A percentile compares a stretch with the other conserved stretches of the same genome.
Conservation (phyloP, 2,113 vertebrate species). For the Marmota monax region DNA sequence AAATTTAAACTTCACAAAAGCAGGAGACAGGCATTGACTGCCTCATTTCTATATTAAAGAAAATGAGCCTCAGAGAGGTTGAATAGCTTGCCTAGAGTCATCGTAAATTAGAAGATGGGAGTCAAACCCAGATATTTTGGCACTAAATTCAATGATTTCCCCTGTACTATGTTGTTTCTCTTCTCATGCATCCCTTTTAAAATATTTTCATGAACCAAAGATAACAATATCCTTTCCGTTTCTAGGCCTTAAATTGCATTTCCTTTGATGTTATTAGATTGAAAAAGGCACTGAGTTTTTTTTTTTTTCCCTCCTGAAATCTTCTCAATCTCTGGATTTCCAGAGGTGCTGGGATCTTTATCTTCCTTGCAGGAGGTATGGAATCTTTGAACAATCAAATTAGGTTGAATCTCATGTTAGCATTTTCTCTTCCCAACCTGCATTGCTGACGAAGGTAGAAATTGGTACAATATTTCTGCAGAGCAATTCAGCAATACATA, state of each 20-base stretch:
- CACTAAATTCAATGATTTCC: background rate
- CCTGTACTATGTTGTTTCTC: background rate
- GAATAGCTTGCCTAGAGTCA: background rate
- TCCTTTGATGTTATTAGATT: constrained; percentile 69
- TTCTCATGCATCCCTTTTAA: background rate
- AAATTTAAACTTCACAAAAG: constrained; percentile 65
- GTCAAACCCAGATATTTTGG: constrained; percentile 49
- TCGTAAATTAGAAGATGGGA: background rate
- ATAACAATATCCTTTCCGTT: constrained; percentile 47
- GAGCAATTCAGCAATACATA: constrained; percentile 47
- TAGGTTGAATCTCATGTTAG: constrained; percentile 70
- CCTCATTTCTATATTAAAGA: constrained; percentile 56
- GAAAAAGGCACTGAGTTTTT: constrained; percentile 7
- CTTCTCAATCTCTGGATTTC: constrained; percentile 44
- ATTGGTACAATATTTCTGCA: constrained; percentile 68
- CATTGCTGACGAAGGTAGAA: constrained; percentile 60
- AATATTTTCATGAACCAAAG: constrained; percentile 56
- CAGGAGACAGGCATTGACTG: background rate
- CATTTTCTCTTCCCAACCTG: constrained; percentile 54
- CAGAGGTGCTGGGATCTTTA: constrained; percentile 50
- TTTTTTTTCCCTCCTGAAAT: constrained; percentile 21
- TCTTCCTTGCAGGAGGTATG: constrained; percentile 59
- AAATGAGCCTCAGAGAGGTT: constrained; percentile 61
- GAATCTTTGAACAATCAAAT: constrained; percentile 74
- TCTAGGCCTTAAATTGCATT: constrained; percentile 49